Evolutionary conservation across 2,888 invertebrate genomes (phyloP), one percentile per base, ranked within the genome.

Genomic region (Eupithecia tripunctaria): DNA sequence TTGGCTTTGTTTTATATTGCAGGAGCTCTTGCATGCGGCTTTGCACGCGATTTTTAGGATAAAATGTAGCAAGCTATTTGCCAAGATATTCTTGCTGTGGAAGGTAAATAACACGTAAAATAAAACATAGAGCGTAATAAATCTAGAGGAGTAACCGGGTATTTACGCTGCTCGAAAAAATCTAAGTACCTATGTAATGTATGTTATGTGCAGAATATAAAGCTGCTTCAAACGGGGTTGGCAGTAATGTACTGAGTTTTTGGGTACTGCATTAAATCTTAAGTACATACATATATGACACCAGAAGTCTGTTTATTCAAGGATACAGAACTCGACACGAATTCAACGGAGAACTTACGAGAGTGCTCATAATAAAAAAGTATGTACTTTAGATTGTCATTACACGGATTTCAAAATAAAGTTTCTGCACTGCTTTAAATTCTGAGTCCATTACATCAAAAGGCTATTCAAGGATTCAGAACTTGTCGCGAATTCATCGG

Each of bases 1-100:
- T 60, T 29, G 29, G 60, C 29, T 60, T 29, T 29, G 60, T 60
- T 60, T 60, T 60, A 60, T 60, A 29, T 59, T 25, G 4, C 15
- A 21, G 25, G 21, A 25, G 56, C 51, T 51, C 4, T 21, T 51
- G 21, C 14, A 56, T 25, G 56, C n/a, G 12, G 25, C 5, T 25
- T 56, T 5, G 56, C 56, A 56, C 56, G 56, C 25, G 56, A 56
- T 56, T 56, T 56, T 56, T 56, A 4, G n/a, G 56, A 12, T 56
- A 25, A 56, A 25, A 56, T 25, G 56, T 56, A 5, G 56, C 12
- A 56, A 56, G 56, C 25, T 56, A 56, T 56, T 56, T 56, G 56
- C 21, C 56, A 25, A 25, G 25, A 25, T 56, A 51, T 25, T 56
- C 21, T 56, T 12, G 10, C 47, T 47, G 47, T 47, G 2, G 10